A percentile compares a stretch with the other conserved stretches of the same genome.
phyloP scores from a whole-genome alignment of 2,888 invertebrate genomes.

The Luperina testacea region DNA sequence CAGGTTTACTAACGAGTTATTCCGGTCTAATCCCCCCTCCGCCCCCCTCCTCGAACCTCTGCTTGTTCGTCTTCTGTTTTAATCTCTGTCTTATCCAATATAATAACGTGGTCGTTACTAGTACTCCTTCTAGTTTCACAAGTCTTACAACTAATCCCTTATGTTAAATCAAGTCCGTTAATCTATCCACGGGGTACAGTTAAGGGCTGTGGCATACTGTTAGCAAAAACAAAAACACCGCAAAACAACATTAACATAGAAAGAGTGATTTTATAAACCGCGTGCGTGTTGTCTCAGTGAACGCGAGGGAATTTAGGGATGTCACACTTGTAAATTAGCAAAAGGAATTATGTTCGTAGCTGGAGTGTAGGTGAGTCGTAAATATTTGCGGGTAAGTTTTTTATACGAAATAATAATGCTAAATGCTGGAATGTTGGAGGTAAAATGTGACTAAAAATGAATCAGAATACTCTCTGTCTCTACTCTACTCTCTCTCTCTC shows the following conservation, averaged over 20 bases:
- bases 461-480: too few species aligned
- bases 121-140: neutral
- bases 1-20: too few species aligned
- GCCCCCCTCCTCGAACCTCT: too few species aligned
- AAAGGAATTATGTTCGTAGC: neutral
- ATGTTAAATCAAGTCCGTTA: constrained; percentile 21
- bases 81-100: too few species aligned
- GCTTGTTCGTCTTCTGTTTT: too few species aligned
- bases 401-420: neutral
- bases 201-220: constrained; percentile 46
- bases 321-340: constrained; percentile 27
- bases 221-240: constrained; percentile 59
- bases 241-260: constrained; percentile 76
- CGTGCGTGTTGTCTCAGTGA: constrained; percentile 72
- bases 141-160: constrained; percentile 14
- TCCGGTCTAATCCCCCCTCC: too few species aligned
- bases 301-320: constrained; percentile 65
- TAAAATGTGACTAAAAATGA: too few species aligned
- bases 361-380: neutral
- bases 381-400: neutral
- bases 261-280: constrained; percentile 78
- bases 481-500: too few species aligned
- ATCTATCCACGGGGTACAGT: constrained; percentile 42
- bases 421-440: too few species aligned
- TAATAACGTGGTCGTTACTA: too few species aligned